Evolutionary conservation across 2,797 vertebrate genomes (phyloP).

Genomic region (Diglossa cyanea): DNA sequence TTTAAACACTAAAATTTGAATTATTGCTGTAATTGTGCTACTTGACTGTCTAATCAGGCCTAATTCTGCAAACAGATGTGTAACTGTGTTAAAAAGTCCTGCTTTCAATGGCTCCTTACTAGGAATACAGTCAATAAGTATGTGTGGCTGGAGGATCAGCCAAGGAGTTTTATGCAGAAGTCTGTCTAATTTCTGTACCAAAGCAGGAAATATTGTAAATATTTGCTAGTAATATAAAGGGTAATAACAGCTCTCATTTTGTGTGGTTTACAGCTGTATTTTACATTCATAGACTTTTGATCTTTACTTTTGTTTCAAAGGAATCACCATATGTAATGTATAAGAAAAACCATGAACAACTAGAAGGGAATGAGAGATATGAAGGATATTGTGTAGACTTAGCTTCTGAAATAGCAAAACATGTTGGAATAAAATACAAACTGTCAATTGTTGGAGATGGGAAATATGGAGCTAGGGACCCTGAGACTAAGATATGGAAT

Average conservation of each 20-base stretch:
- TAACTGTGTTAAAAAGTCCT: neutral
- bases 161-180: neutral
- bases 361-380: slow-evolving; percentile 99
- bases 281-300: slow-evolving; percentile 65
- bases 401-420: slow-evolving; percentile 99
- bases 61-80: neutral
- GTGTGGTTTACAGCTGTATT: slow-evolving; percentile 49
- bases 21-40: neutral
- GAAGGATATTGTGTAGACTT: slow-evolving; percentile 99
- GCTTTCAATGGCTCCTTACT: neutral
- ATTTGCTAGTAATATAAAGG: slow-evolving; percentile 5
- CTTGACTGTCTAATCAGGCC: neutral
- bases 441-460: slow-evolving; percentile 98
- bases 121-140: neutral
- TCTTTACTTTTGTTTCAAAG: slow-evolving; percentile 84
- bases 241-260: slow-evolving; percentile 41
- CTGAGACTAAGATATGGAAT: slow-evolving; percentile 99
- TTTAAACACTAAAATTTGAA: neutral
- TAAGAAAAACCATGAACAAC: slow-evolving; percentile 98
- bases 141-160: neutral
- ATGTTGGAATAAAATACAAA: slow-evolving; percentile 99
- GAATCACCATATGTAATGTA: slow-evolving; percentile 99
- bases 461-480: slow-evolving; percentile 98
- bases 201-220: slow-evolving; percentile 23
- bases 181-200: slow-evolving; percentile 27